Conservation (phyloP, 2,888 invertebrate species). For the Eupithecia subumbrata region DNA sequence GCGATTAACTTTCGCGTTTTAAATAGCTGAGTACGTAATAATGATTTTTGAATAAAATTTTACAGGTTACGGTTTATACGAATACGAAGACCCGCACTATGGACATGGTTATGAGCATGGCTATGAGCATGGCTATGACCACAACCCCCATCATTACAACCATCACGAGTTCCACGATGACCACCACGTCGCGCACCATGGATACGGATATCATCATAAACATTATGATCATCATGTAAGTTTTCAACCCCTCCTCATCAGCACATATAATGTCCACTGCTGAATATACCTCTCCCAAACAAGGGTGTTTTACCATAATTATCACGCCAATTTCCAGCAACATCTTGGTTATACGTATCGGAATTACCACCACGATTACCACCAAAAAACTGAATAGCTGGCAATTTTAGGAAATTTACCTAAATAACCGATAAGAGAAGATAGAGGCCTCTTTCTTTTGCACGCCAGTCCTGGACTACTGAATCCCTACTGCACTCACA, state of each 20-base stretch:
- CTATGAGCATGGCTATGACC: slow-evolving; percentile 59
- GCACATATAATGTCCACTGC: too few species aligned
- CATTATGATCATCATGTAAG: slow-evolving; percentile 72
- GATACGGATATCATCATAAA: slow-evolving; percentile 59
- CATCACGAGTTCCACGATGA: slow-evolving; percentile 49
- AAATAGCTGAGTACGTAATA: too few species aligned
- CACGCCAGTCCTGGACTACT: not conserved
- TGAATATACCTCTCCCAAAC: not conserved
- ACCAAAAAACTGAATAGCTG: not conserved
- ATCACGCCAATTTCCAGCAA: not conserved
- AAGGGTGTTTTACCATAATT: not conserved
- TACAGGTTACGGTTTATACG: slow-evolving; percentile 65
- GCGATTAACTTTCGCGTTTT: too few species aligned
- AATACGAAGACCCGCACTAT: slow-evolving; percentile 70
- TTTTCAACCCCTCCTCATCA: not conserved
- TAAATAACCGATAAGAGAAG: not conserved
- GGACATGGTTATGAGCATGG: slow-evolving; percentile 50
- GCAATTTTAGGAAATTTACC: not conserved
- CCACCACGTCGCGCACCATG: slow-evolving; percentile 52
- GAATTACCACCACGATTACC: not conserved
- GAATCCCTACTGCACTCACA: not conserved
- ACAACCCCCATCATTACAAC: slow-evolving; percentile 53
- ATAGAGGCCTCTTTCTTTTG: not conserved
- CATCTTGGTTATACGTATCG: not conserved
- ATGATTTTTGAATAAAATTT: not conserved